Percentiles rank a stretch among this genome's conserved stretches.
phyloP scores from a whole-genome alignment of 2,797 vertebrate species.

The Poeciliopsis turneri region DNA sequence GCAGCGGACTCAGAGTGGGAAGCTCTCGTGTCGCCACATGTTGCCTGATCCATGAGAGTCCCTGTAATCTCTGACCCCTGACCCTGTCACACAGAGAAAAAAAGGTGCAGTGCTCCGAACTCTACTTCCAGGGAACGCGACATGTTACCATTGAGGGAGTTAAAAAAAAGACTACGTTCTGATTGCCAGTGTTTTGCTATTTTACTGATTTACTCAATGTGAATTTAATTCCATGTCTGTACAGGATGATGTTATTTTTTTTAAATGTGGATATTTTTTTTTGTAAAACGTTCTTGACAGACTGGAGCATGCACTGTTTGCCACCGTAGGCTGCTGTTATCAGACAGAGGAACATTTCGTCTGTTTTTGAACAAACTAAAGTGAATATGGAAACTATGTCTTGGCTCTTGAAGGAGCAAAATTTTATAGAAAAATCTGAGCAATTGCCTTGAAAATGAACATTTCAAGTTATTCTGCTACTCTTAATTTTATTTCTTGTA shows the following conservation, averaged over 20 bases:
- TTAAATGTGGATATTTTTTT: slow-evolving; percentile 63
- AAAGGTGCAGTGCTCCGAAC: not conserved
- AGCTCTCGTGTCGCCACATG: not conserved
- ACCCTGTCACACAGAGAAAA: not conserved
- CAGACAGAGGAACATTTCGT: slow-evolving; percentile 40
- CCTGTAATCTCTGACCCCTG: not conserved
- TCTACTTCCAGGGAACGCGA: not conserved
- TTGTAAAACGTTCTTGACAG: slow-evolving; percentile 37
- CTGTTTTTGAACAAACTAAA: slow-evolving; percentile 40
- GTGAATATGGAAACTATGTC: slow-evolving; percentile 37
- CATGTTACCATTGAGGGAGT: slow-evolving; percentile 7
- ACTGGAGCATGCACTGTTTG: slow-evolving; percentile 69
- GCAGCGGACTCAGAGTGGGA: not conserved
- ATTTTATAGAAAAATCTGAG: slow-evolving; percentile 57
- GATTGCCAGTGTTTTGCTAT: slow-evolving; percentile 25
- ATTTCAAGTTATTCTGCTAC: slow-evolving; percentile 47
- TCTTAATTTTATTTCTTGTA: slow-evolving; percentile 61
- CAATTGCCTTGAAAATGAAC: slow-evolving; percentile 63
- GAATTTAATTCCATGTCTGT: slow-evolving; percentile 76
- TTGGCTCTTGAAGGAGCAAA: slow-evolving; percentile 32
- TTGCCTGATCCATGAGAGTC: slow-evolving; percentile 13
- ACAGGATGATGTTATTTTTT: slow-evolving; percentile 66
- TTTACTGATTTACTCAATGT: slow-evolving; percentile 61
- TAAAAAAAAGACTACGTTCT: not conserved
- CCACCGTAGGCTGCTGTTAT: slow-evolving; percentile 47